Conservation (phyloP, 1,140 invertebrate species). For the Caenorhabditis remanei region DNA sequence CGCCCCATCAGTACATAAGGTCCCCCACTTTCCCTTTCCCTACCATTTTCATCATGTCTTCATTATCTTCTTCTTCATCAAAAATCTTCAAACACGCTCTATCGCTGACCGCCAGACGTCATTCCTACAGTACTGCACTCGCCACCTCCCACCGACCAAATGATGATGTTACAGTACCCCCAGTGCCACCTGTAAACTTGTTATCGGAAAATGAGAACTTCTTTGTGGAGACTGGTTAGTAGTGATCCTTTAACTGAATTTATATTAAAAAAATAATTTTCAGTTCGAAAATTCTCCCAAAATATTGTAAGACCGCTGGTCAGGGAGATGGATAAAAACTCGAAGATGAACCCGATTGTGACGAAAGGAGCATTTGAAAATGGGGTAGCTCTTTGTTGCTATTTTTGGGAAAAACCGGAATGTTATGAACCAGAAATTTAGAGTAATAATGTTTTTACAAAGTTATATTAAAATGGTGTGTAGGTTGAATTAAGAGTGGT, state of each 20-base stretch:
- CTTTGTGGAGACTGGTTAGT: neutral
- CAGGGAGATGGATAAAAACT: slow-evolving; percentile 90
- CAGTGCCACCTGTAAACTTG: neutral
- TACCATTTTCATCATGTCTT: neutral
- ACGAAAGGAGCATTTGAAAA: slow-evolving; percentile 54
- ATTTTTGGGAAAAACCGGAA: no score
- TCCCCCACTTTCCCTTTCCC: neutral
- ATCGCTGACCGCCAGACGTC: neutral
- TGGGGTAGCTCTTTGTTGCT: neutral
- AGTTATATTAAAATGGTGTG: no score
- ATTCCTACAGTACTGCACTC: slow-evolving; percentile 4
- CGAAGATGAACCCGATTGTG: slow-evolving; percentile 83
- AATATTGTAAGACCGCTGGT: slow-evolving; percentile 90
- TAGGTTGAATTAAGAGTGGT: no score
- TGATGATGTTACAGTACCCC: neutral
- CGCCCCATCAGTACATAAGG: neutral
- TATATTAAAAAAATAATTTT: slow-evolving; percentile 74
- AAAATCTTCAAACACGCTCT: neutral
- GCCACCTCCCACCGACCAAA: neutral
- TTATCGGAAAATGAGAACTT: neutral
- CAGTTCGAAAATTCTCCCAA: slow-evolving; percentile 88
- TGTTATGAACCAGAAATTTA: neutral
- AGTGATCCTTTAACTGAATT: neutral
- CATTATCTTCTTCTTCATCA: no score
- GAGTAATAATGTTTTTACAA: no score